phyloP scores from a whole-genome alignment of 2,113 vertebrate genomes.

The Illadopsis cleaveri region DNA sequence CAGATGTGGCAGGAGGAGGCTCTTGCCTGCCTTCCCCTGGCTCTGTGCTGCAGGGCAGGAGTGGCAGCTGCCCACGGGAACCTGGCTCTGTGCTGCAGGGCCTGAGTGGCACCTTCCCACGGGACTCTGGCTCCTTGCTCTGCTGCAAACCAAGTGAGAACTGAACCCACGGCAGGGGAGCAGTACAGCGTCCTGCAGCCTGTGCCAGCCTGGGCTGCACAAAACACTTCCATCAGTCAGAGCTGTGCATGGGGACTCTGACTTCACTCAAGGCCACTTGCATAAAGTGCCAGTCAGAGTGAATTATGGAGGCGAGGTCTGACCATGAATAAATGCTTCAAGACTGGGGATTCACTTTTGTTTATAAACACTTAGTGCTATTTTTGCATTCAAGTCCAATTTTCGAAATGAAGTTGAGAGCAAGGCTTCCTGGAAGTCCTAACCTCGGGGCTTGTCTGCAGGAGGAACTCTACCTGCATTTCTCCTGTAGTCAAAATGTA shows the following conservation, averaged over 20 bases:
- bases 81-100: fast-evolving
- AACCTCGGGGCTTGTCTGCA: not conserved
- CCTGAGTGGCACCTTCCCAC: not conserved
- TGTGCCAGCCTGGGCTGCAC: not conserved
- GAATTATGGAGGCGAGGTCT: not conserved
- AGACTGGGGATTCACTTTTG: not conserved
- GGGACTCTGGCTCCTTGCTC: not conserved
- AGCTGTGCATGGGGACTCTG: not conserved
- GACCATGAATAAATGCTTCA: not conserved
- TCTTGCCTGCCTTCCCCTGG: not conserved
- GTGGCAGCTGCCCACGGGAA: not conserved
- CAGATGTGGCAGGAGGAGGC: not conserved
- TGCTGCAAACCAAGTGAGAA: not conserved
- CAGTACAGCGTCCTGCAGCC: fast-evolving
- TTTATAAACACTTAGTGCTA: not conserved
- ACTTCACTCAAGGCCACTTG: not conserved
- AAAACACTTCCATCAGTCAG: not conserved
- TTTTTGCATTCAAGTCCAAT: not conserved
- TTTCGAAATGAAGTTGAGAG: not conserved
- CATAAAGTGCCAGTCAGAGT: not conserved
- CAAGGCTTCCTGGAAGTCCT: not conserved
- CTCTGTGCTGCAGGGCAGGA: fast-evolving
- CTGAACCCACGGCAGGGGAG: not conserved
- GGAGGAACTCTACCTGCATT: not conserved
- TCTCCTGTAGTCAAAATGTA: not conserved